phyloP scores from a whole-genome alignment of 2,888 invertebrate species.

The Acanthacorydalis orientalis region DNA sequence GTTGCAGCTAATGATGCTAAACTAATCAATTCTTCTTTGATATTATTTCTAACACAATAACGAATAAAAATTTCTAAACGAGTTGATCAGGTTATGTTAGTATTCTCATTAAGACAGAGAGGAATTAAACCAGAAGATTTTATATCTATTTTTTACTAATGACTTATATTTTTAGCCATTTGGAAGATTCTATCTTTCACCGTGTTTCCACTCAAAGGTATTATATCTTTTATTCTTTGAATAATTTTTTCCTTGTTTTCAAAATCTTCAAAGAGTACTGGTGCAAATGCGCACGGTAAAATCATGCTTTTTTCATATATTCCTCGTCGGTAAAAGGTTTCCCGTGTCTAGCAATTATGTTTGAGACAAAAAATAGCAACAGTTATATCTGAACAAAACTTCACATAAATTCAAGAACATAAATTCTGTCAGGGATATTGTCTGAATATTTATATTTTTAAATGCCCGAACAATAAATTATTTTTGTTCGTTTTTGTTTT shows the following conservation, averaged over 20 bases:
- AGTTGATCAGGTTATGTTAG: neutral
- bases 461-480: conserved; percentile 8
- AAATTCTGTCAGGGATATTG: conserved; percentile 9
- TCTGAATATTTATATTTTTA: conserved; percentile 8
- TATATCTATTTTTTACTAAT: neutral
- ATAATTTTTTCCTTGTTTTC: conserved; percentile 9
- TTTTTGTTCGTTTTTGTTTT: conserved; percentile 7
- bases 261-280: conserved; percentile 8
- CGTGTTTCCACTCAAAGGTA: conserved; percentile 11
- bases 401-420: too few relatives aligned
- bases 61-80: neutral
- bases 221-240: conserved; percentile 10
- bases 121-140: neutral
- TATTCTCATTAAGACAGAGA: neutral
- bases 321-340: conserved; percentile 2
- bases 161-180: conserved; percentile 9
- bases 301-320: neutral
- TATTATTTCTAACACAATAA: neutral
- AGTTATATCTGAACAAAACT: conserved; percentile 7
- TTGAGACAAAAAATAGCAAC: too few relatives aligned
- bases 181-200: conserved; percentile 12
- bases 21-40: neutral
- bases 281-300: conserved; percentile 8
- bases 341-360: too few relatives aligned
- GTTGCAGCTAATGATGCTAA: neutral